These are phyloP conservation scores for Lumbricus terrestris DNA, from an alignment of 2,888 invertebrate species.

Conservation along the genomic window DNA sequence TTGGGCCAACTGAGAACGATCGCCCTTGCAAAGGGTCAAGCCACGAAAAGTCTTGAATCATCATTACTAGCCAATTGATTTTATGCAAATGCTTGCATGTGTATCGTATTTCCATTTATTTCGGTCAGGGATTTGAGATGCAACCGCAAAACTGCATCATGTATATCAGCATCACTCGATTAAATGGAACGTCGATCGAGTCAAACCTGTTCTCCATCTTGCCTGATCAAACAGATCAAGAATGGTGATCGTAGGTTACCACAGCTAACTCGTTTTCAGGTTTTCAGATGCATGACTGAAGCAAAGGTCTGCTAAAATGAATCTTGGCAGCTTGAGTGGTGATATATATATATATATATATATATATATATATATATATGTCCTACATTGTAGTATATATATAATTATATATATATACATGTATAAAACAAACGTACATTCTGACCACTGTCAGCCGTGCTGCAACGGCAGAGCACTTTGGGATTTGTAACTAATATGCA, in stretches of 20 bases:
- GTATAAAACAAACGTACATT: not conserved
- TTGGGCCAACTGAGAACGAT: not conserved
- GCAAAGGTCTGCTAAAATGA: not conserved
- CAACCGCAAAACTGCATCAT: not conserved
- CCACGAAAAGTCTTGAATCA: conserved; percentile 3
- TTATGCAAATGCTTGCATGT: not conserved
- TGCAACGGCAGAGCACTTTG: not conserved
- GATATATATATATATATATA: not conserved
- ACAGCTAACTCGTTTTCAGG: not conserved
- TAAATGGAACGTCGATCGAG: not conserved
- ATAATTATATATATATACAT: not conserved
- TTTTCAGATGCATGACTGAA: not conserved
- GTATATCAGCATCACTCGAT: conserved; percentile 13
- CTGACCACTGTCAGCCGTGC: not conserved
- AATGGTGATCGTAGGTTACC: not conserved
- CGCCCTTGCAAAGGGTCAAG: not conserved
- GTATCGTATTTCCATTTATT: not conserved
- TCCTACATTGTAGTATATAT: not conserved
- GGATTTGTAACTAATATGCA: not conserved
- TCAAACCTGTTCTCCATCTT: conserved; percentile 4
- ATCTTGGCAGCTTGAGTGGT: too few relatives aligned
- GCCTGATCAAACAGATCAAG: not conserved
- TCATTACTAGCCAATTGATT: not conserved
- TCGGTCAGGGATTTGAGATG: not conserved
- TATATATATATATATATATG: not conserved